phyloP scores from a whole-genome alignment of 1,140 invertebrate species.

The Probaryconus sp. region DNA sequence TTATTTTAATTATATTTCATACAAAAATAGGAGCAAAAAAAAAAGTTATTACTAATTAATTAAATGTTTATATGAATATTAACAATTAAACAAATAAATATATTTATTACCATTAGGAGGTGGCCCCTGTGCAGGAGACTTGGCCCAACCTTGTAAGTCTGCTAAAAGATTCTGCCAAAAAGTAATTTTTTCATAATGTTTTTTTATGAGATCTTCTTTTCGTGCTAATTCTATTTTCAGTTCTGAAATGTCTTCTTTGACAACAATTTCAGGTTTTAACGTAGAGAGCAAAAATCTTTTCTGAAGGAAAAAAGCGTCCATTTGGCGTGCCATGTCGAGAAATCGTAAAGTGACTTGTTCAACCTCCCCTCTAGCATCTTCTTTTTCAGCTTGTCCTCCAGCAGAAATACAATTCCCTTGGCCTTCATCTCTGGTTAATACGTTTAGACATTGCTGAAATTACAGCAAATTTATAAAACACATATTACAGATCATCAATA shows the following conservation, averaged over 20 bases:
- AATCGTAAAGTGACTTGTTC: slow-evolving; percentile 91
- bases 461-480: slow-evolving; percentile 61
- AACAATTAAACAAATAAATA: slow-evolving; percentile 37
- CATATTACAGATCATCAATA: neutral
- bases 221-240: slow-evolving; percentile 88
- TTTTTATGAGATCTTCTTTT: slow-evolving; percentile 92
- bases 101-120: slow-evolving; percentile 75
- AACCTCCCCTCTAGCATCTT: slow-evolving; percentile 90
- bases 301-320: slow-evolving; percentile 96
- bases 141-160: slow-evolving; percentile 82
- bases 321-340: slow-evolving; percentile 92
- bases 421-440: slow-evolving; percentile 91
- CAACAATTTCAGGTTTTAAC: slow-evolving; percentile 92
- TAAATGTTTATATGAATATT: slow-evolving; percentile 15
- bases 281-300: slow-evolving; percentile 93
- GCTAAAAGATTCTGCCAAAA: slow-evolving; percentile 93
- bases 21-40: too few species aligned
- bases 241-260: slow-evolving; percentile 94
- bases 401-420: slow-evolving; percentile 78
- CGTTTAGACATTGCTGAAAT: slow-evolving; percentile 87
- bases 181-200: slow-evolving; percentile 93
- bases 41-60: too few species aligned
- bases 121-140: slow-evolving; percentile 76
- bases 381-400: slow-evolving; percentile 84
- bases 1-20: slow-evolving; percentile 12